Conservation (phyloP, 2,888 invertebrate genomes). For the Salpingus planirostris region DNA sequence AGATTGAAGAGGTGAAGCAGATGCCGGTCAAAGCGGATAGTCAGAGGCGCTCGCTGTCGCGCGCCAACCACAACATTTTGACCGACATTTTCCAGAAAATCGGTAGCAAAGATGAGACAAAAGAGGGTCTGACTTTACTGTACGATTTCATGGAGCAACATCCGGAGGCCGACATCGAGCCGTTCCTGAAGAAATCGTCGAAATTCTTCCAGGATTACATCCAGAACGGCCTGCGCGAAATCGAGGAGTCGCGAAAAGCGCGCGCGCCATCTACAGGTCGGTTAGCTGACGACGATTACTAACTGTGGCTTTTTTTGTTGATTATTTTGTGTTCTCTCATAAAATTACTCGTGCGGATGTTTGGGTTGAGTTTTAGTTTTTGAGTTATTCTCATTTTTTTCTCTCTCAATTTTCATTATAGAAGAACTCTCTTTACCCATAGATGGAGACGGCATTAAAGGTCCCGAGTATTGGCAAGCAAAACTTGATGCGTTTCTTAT, state of each 20-base stretch:
- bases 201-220: constrained; percentile 83
- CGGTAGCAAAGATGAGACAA: constrained; percentile 78
- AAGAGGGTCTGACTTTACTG: constrained; percentile 69
- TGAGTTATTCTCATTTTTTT: no score
- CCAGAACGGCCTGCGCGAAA: constrained; percentile 61
- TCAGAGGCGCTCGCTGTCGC: constrained; percentile 49
- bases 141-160: constrained; percentile 73
- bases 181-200: constrained; percentile 74
- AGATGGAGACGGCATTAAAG: no score
- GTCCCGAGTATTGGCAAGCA: no score
- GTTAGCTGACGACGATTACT: no score
- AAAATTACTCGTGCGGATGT: no score
- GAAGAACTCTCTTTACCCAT: no score
- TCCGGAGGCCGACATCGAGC: constrained; percentile 78
- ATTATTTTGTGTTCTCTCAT: no score
- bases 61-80: constrained; percentile 75
- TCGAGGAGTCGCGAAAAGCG: constrained; percentile 39
- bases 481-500: no score
- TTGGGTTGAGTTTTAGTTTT: no score
- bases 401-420: no score
- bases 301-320: no score
- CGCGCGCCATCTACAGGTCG: no score
- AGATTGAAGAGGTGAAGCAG: background rate
- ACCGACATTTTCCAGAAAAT: constrained; percentile 87
- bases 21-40: constrained; percentile 36